A percentile compares a stretch with the other conserved stretches of the same genome.
phyloP scores from a whole-genome alignment of 2,113 vertebrate species.

The Tupaia chinensis region DNA sequence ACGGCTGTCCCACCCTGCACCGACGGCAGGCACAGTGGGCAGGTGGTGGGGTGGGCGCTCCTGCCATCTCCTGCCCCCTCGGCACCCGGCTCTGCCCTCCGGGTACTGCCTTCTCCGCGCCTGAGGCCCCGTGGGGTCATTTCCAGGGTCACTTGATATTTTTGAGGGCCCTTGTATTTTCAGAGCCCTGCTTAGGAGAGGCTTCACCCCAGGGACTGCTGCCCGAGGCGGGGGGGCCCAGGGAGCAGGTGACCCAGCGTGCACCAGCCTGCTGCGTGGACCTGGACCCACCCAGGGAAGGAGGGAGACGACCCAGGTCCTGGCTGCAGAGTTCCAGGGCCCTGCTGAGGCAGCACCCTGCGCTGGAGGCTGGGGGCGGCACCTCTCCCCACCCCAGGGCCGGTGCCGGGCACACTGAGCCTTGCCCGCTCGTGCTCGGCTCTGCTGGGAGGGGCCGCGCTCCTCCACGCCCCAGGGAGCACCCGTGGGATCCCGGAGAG shows the following conservation, averaged over 20 bases:
- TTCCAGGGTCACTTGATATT: not conserved
- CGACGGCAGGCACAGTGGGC: no score
- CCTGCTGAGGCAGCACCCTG: not conserved
- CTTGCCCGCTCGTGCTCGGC: no score
- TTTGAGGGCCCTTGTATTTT: not conserved
- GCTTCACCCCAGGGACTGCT: rapidly evolving
- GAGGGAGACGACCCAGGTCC: no score
- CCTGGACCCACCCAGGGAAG: not conserved
- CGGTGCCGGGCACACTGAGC: no score
- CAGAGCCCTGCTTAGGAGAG: not conserved
- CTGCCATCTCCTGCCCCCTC: no score
- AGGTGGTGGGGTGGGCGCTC: no score
- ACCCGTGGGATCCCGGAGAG: not conserved
- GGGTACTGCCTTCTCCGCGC: no score
- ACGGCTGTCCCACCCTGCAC: conserved; percentile 19
- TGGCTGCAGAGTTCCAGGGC: not conserved
- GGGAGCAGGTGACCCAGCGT: no score
- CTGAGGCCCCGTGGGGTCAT: not conserved
- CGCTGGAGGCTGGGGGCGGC: no score
- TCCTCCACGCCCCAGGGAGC: not conserved
- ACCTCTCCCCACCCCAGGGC: no score
- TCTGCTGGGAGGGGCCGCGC: no score
- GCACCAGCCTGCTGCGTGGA: not conserved
- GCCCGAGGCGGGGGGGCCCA: not conserved
- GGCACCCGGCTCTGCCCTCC: not conserved